Conservation (phyloP, 2,888 invertebrate species). For the Perizoma affinitatum region DNA sequence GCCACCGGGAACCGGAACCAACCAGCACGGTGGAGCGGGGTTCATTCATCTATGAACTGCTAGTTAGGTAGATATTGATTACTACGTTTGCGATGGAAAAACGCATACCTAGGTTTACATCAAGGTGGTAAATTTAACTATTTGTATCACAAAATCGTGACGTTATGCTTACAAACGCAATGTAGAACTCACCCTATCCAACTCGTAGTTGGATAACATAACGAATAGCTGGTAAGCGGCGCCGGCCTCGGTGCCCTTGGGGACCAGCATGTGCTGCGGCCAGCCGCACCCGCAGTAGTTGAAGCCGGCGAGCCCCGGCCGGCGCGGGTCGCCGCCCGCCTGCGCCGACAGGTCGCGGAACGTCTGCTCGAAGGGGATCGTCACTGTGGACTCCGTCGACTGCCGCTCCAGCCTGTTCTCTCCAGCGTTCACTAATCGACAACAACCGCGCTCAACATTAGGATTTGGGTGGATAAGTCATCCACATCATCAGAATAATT, state of each 20-base stretch:
- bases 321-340: constrained; percentile 49
- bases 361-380: constrained; percentile 84
- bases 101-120: too few relatives aligned
- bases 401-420: constrained; percentile 81
- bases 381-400: constrained; percentile 85
- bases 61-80: too few relatives aligned
- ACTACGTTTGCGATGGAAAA: too few relatives aligned
- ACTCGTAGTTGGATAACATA: constrained; percentile 78
- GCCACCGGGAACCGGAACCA: too few relatives aligned
- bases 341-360: constrained; percentile 80
- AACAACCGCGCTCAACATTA: too few relatives aligned
- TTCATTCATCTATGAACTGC: too few relatives aligned
- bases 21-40: too few relatives aligned
- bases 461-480: too few relatives aligned
- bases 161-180: neutral
- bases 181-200: constrained; percentile 64
- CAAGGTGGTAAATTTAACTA: too few relatives aligned
- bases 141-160: too few relatives aligned
- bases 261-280: constrained; percentile 85
- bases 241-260: constrained; percentile 76
- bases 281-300: constrained; percentile 87
- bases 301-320: constrained; percentile 59
- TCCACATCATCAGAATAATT: too few relatives aligned
- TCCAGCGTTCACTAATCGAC: constrained; percentile 81
- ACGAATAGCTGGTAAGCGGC: constrained; percentile 70